phyloP scores from a whole-genome alignment of 2,113 vertebrate species.

The Rhinoderma darwinii region DNA sequence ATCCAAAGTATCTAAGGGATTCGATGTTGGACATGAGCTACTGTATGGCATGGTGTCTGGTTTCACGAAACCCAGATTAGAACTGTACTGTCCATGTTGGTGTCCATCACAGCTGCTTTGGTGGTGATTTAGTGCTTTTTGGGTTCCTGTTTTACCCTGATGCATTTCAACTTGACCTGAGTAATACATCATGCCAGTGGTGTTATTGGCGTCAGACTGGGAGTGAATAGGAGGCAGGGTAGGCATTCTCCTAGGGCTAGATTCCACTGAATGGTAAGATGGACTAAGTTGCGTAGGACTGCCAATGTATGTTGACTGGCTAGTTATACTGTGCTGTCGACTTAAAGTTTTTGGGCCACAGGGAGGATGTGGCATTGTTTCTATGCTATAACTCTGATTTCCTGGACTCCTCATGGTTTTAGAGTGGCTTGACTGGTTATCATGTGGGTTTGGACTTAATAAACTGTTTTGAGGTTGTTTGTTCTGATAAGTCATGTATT shows the following conservation, averaged over 20 bases:
- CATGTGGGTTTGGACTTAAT: constrained; percentile 54
- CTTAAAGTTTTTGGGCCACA: constrained; percentile 74
- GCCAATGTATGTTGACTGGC: constrained; percentile 70
- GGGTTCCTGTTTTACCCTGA: constrained; percentile 64
- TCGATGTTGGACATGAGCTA: constrained; percentile 81
- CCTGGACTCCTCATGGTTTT: constrained; percentile 74
- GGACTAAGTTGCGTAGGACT: constrained; percentile 75
- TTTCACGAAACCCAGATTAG: constrained; percentile 71
- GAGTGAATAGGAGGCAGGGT: constrained; percentile 74
- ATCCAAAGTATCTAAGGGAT: constrained; percentile 92
- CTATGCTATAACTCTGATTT: constrained; percentile 75
- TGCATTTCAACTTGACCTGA: constrained; percentile 75
- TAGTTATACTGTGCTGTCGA: constrained; percentile 75
- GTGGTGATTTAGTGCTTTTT: constrained; percentile 63
- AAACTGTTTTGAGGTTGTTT: constrained; percentile 57
- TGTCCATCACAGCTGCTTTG: constrained; percentile 68
- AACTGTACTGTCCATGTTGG: constrained; percentile 65
- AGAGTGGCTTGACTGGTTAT: constrained; percentile 60
- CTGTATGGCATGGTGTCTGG: constrained; percentile 76
- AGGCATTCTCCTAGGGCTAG: constrained; percentile 67
- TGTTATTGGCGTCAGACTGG: constrained; percentile 67
- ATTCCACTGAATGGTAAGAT: constrained; percentile 67
- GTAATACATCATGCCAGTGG: constrained; percentile 71
- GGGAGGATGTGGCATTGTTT: constrained; percentile 81
- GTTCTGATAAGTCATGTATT: constrained; percentile 65